These are phyloP conservation scores for Mycalesis mineus DNA, from an alignment of 2,888 invertebrate genomes.

Conservation along the genomic window DNA sequence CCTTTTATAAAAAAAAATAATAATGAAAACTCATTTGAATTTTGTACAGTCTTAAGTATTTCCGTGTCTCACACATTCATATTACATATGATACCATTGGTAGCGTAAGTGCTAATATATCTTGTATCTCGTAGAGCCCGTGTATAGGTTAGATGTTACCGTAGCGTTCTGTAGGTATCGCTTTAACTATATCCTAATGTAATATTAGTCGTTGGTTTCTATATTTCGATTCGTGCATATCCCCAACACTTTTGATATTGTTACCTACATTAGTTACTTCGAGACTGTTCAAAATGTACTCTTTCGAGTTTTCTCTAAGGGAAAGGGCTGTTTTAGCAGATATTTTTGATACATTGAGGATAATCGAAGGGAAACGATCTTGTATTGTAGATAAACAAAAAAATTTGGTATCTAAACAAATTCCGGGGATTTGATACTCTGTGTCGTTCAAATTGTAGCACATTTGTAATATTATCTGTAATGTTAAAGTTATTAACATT, in stretches of 20 bases:
- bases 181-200: slow-evolving; percentile 65
- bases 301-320: slow-evolving; percentile 75
- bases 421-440: slow-evolving; percentile 14
- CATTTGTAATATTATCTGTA: not conserved
- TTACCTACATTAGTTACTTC: slow-evolving; percentile 77
- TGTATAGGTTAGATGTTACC: slow-evolving; percentile 66
- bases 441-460: not conserved
- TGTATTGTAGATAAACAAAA: slow-evolving; percentile 48
- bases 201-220: slow-evolving; percentile 63
- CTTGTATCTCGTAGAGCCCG: slow-evolving; percentile 47
- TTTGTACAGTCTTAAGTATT: slow-evolving; percentile 59
- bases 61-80: slow-evolving; percentile 47
- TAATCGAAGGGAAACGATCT: slow-evolving; percentile 73
- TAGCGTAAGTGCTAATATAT: slow-evolving; percentile 55
- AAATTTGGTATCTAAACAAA: slow-evolving; percentile 28
- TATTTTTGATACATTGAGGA: slow-evolving; percentile 78
- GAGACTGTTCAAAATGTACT: slow-evolving; percentile 76
- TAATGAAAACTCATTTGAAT: slow-evolving; percentile 42
- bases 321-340: slow-evolving; percentile 77
- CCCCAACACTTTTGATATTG: slow-evolving; percentile 72
- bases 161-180: slow-evolving; percentile 62
- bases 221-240: slow-evolving; percentile 71
- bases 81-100: slow-evolving; percentile 50
- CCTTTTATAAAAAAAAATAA: slow-evolving; percentile 57
- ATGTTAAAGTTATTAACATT: not conserved